Conservation (phyloP, 2,797 vertebrate species). For the Darevskia mixta region DNA sequence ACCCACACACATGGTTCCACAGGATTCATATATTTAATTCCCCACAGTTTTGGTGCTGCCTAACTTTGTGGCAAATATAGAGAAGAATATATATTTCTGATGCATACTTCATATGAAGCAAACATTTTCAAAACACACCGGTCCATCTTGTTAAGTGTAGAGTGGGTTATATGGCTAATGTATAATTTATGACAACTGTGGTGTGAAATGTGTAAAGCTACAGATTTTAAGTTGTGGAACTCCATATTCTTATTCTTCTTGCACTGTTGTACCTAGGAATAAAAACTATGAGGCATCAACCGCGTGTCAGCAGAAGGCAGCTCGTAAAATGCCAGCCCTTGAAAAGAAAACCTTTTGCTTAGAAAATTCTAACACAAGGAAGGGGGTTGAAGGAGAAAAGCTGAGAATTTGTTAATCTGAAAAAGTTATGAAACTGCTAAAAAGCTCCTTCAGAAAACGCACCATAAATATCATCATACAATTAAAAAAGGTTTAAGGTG, state of each 20-base stretch:
- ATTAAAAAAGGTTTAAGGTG: slow-evolving; percentile 72
- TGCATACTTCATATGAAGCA: background rate
- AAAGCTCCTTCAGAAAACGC: slow-evolving; percentile 63
- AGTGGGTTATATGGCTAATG: background rate
- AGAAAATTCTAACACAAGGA: slow-evolving; percentile 42
- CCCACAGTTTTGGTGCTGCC: too few species aligned
- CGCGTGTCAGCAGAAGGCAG: background rate
- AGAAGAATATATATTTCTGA: background rate
- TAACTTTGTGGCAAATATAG: background rate
- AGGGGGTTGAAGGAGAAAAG: slow-evolving; percentile 35
- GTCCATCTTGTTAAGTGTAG: background rate
- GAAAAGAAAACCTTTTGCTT: slow-evolving; percentile 13
- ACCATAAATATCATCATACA: slow-evolving; percentile 72
- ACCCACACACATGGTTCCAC: too few species aligned
- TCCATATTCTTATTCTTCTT: too few species aligned
- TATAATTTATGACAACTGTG: background rate
- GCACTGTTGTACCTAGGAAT: background rate
- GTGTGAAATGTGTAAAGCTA: background rate
- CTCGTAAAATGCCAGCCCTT: background rate
- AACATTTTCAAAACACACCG: background rate
- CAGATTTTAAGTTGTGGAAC: background rate
- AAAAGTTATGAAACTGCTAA: slow-evolving; percentile 61
- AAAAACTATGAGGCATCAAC: background rate
- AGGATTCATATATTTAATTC: too few species aligned
- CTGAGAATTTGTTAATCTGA: slow-evolving; percentile 32